Evolutionary conservation across 2,888 invertebrate species (phyloP), one percentile per base, ranked within the genome.

Genomic region (Andrena trimmerana): DNA sequence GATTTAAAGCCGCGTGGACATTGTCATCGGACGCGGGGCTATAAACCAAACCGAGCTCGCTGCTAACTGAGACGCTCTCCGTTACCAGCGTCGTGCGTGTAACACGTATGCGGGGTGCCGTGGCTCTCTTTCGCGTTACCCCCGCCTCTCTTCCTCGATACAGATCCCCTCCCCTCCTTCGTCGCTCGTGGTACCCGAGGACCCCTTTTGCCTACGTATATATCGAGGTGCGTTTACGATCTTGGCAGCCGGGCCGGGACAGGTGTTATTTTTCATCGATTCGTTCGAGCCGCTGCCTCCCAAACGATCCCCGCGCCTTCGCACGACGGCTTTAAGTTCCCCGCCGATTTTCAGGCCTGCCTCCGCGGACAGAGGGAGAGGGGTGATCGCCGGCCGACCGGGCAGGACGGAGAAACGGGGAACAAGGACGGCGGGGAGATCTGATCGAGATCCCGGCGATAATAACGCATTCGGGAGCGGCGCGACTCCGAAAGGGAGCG

Each of bases 1-100:
- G 91, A 92, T 92, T 92, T 92, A 92, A 91, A 84, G 88, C 89
- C 90, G 88, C 89, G 91, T 91, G 90, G 91, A 92, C 92, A 92
- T 92, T 92, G 92, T 92, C 91, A 91, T 92, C 90, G 92, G 89
- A 92, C 88, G 88, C 88, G 80, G 80, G 85, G 91, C 90, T 89
- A 91, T 92, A 92, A 92, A 92, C 89, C 86, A 92, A 91, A 89
- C 80, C 83, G 77, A 42, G 78, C 80, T 60, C 78, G 86, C 86
- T 85, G 88, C 90, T 89, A 89, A 89, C 90, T 88, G 89, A 90
- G 89, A 90, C 86, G 69, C 81, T 79, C 67, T 78, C 75, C 71
- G 73, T 80, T 80, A 71, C 71, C 66, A 73, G 78, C 73, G 60
- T 59, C 57, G 60, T 78, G 78, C 81, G 87, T 82, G 82, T 74